Evolutionary conservation across 2,797 vertebrate species (phyloP).

Genomic region (Chaenodraco wilsoni): DNA sequence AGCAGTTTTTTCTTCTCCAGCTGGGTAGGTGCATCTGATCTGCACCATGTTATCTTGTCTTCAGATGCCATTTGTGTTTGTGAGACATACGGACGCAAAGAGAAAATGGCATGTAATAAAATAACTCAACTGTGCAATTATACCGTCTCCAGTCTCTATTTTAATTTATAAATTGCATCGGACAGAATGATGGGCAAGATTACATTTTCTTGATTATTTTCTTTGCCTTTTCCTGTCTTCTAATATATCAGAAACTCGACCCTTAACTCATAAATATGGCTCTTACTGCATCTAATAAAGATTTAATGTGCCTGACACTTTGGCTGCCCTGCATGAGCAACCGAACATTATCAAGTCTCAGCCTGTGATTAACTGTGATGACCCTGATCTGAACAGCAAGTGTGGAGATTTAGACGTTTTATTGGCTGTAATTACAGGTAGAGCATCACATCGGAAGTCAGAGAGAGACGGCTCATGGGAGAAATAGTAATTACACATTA

Average conservation of each 20-base stretch:
- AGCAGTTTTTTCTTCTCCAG: conserved; percentile 17
- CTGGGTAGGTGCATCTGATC: conserved; percentile 38
- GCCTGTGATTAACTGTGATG: conserved; percentile 69
- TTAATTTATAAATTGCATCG: conserved; percentile 27
- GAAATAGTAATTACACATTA: conserved; percentile 80
- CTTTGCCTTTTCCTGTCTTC: background rate
- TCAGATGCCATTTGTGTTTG: conserved; percentile 30
- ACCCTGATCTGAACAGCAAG: conserved; percentile 73
- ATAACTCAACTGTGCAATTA: conserved; percentile 68
- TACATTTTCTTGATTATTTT: conserved; percentile 40
- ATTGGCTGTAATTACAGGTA: conserved; percentile 79
- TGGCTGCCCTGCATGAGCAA: conserved; percentile 70
- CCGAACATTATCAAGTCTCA: conserved; percentile 66
- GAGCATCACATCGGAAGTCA: conserved; percentile 73
- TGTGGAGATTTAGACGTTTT: conserved; percentile 67
- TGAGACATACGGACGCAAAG: conserved; percentile 29
- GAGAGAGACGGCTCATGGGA: conserved; percentile 48
- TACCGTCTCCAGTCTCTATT: conserved; percentile 42
- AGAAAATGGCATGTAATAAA: conserved; percentile 81
- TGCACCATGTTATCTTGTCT: conserved; percentile 35
- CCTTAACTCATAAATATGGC: conserved; percentile 26
- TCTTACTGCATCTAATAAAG: conserved; percentile 55
- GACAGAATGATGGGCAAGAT: conserved; percentile 4
- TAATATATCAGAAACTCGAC: conserved; percentile 11
- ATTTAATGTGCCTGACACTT: conserved; percentile 62